A percentile compares a stretch with the other conserved stretches of the same genome.
phyloP scores from a whole-genome alignment of 2,888 invertebrate genomes.

The Ceraclea dissimilis region DNA sequence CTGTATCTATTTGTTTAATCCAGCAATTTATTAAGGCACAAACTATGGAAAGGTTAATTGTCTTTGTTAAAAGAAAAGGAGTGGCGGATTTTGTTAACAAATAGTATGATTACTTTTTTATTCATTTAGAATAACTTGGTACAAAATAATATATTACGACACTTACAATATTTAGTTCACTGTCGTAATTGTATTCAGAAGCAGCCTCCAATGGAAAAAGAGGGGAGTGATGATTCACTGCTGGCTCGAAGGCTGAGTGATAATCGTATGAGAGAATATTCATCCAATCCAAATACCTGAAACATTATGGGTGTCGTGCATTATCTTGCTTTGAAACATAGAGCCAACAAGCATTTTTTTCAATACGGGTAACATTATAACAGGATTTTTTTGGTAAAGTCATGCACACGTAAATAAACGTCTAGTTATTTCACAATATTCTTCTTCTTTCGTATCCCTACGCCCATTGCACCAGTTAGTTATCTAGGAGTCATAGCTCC shows the following conservation, averaged over 20 bases:
- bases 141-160: background rate
- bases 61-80: too few species aligned
- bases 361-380: background rate
- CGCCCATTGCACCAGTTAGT: too few species aligned
- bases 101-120: too few species aligned
- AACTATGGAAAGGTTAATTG: too few species aligned
- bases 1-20: background rate
- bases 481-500: too few species aligned
- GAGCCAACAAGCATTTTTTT: too few species aligned
- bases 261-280: conserved; percentile 88
- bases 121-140: too few species aligned
- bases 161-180: conserved; percentile 82
- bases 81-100: too few species aligned
- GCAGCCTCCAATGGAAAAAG: conserved; percentile 74
- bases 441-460: too few species aligned
- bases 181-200: conserved; percentile 81
- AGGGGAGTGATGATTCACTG: conserved; percentile 87
- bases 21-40: too few species aligned
- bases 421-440: background rate
- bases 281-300: conserved; percentile 82
- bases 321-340: too few species aligned
- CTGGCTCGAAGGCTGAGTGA: conserved; percentile 85
- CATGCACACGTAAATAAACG: background rate
- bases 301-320: too few species aligned
- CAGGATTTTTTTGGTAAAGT: background rate